A percentile compares a stretch with the other conserved stretches of the same genome.
Evolutionary conservation across 2,888 invertebrate genomes (phyloP).

Genomic region (Coenonympha glycerion): DNA sequence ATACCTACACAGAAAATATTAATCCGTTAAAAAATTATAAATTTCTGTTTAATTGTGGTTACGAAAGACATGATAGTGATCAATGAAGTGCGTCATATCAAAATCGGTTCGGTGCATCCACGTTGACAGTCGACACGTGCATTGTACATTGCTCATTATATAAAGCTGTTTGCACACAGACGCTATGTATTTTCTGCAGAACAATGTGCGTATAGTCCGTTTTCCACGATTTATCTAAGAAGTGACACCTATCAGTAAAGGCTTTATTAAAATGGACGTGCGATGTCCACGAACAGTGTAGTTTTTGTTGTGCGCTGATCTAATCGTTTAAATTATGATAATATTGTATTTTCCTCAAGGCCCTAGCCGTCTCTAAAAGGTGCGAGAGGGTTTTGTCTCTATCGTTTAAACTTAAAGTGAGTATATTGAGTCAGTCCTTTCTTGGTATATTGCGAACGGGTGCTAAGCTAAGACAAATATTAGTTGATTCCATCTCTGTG

Average conservation of each 20-base stretch:
- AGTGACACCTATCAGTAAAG: constrained; percentile 23
- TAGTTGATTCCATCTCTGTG: neutral
- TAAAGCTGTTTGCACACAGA: neutral
- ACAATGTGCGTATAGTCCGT: constrained; percentile 11
- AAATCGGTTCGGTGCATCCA: too few relatives aligned
- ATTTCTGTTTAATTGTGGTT: too few relatives aligned
- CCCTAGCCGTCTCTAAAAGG: constrained; percentile 20
- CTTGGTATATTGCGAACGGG: constrained; percentile 7
- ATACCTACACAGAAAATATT: too few relatives aligned
- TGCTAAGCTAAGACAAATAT: constrained; percentile 13
- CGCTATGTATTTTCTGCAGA: neutral
- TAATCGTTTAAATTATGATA: constrained; percentile 31
- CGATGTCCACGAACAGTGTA: constrained; percentile 24
- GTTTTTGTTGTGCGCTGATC: constrained; percentile 29
- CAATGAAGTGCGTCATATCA: too few relatives aligned
- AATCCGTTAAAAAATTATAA: too few relatives aligned
- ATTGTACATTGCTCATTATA: neutral
- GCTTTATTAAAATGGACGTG: constrained; percentile 26
- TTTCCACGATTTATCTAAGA: constrained; percentile 14
- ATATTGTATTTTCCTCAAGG: constrained; percentile 25
- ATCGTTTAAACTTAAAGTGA: neutral
- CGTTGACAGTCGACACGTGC: too few relatives aligned
- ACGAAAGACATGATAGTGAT: too few relatives aligned
- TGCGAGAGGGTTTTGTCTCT: constrained; percentile 28
- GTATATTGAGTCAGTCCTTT: constrained; percentile 16